phyloP scores from a whole-genome alignment of 2,888 invertebrate species.

The Apodemia zela region DNA sequence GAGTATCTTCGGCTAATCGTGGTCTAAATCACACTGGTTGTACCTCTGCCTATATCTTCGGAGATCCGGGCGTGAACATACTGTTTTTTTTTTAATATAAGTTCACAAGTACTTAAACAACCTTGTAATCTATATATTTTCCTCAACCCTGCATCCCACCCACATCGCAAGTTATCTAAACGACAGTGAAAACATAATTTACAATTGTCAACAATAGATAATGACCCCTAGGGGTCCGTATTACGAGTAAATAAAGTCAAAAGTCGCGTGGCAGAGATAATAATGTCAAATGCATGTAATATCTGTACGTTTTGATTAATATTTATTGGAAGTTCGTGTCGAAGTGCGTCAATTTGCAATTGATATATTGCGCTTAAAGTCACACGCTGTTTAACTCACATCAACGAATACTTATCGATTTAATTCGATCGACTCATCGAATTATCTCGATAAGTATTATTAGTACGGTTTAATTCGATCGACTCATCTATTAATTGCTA shows the following conservation, averaged over 20 bases:
- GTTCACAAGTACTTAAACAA: constrained; percentile 24
- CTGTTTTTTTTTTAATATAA: background rate
- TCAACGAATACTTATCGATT: background rate
- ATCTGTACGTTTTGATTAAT: constrained; percentile 25
- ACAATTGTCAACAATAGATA: constrained; percentile 27
- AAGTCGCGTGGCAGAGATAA: constrained; percentile 23
- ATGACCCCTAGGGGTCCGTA: constrained; percentile 29
- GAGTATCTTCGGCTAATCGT: no score
- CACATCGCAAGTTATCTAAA: constrained; percentile 44
- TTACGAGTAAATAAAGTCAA: constrained; percentile 26
- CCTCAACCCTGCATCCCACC: constrained; percentile 39
- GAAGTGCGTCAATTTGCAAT: constrained; percentile 21
- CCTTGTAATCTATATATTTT: constrained; percentile 30
- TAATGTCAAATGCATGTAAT: constrained; percentile 13
- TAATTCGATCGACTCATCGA: background rate
- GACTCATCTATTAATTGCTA: no score
- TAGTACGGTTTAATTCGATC: no score
- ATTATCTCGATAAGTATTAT: background rate
- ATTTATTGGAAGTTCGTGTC: constrained; percentile 10
- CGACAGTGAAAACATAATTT: constrained; percentile 39
- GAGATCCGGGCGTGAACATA: no score
- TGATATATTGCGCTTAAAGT: constrained; percentile 1
- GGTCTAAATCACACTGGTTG: no score
- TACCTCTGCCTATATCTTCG: no score
- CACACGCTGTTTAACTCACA: constrained; percentile 1